These are phyloP conservation scores for Cinclus cinclus DNA, from an alignment of 2,113 vertebrate species.

Conservation along the genomic window DNA sequence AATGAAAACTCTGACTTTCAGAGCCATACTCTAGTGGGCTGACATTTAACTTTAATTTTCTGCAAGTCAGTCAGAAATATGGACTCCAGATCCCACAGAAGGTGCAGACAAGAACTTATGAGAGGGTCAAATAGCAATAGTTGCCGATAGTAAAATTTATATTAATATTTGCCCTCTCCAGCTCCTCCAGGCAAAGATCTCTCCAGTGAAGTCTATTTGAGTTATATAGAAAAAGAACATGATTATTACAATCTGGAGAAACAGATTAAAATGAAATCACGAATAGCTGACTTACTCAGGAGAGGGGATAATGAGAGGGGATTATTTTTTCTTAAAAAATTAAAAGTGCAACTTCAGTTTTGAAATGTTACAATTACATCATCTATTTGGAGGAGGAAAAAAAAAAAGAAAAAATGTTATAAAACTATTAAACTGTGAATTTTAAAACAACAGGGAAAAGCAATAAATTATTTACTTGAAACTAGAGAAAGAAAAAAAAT, in stretches of 20 bases:
- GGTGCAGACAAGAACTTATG: background rate
- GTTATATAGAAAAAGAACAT: background rate
- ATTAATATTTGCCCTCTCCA: background rate
- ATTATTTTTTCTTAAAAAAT: background rate
- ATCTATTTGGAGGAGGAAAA: background rate
- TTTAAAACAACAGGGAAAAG: background rate
- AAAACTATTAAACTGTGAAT: background rate
- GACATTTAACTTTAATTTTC: background rate
- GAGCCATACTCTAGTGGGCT: background rate
- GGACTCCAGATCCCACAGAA: background rate
- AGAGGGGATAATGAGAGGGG: background rate
- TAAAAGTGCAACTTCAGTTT: background rate
- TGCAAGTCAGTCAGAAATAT: background rate
- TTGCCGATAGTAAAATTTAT: background rate
- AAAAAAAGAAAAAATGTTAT: background rate
- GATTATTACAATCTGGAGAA: background rate
- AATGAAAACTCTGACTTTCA: background rate
- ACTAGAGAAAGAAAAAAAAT: fast-evolving
- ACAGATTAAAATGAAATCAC: background rate
- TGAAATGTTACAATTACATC: background rate
- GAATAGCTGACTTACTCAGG: background rate
- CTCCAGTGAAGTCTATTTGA: background rate
- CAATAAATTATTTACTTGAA: background rate
- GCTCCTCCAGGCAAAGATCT: background rate
- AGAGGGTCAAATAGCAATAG: background rate